Evolutionary conservation across 2,797 vertebrate genomes (phyloP).

Genomic region (Coregonus sp.): DNA sequence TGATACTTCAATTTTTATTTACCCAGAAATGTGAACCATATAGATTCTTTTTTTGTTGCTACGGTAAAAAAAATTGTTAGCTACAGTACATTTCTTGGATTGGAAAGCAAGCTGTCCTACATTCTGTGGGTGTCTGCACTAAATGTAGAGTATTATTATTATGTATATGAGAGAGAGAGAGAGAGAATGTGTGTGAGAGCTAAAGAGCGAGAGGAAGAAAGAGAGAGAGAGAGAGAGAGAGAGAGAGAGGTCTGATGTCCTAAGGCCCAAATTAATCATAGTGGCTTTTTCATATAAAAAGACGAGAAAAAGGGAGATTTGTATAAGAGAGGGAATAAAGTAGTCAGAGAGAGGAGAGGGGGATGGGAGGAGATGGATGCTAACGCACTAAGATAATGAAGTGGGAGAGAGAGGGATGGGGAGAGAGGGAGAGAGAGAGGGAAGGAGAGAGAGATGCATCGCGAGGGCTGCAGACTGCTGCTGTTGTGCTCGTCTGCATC

Average conservation of each 20-base stretch:
- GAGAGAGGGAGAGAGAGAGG: neutral
- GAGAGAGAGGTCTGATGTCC: neutral
- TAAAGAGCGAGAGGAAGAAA: slow-evolving; percentile 1
- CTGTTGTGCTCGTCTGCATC: slow-evolving; percentile 76
- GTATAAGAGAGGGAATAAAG: neutral
- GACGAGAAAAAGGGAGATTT: neutral
- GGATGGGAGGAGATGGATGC: neutral
- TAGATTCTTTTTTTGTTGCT: neutral
- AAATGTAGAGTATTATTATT: slow-evolving; percentile 3
- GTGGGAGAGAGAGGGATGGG: neutral
- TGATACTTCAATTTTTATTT: neutral
- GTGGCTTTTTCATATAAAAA: slow-evolving; percentile 6
- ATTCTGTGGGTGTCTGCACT: neutral
- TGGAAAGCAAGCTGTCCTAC: neutral
- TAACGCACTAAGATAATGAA: neutral
- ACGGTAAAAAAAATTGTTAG: too few species aligned
- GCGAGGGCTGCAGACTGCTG: neutral
- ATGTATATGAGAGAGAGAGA: neutral
- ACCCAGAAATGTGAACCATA: neutral
- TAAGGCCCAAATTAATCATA: neutral
- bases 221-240: neutral
- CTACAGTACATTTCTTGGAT: neutral
- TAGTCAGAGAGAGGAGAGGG: neutral
- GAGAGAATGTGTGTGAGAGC: neutral
- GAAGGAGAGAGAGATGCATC: neutral